Base-by-base conservation (phyloP, 1,140 invertebrate species). In the Drosophila willistoni region DNA sequence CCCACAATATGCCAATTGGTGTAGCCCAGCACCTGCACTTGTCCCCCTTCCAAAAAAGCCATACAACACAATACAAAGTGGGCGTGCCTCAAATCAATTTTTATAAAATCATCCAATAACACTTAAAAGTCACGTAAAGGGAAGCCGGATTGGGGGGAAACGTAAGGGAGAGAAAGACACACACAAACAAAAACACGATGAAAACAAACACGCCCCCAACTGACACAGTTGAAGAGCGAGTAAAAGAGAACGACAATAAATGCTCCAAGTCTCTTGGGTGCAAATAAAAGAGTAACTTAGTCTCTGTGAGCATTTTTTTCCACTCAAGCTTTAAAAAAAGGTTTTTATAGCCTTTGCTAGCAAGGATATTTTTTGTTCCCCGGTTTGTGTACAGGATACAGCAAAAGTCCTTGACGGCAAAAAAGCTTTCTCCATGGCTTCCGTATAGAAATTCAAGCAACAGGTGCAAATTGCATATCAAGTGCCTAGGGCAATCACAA, bases 51-150 rank as follows among this genome's bases (percentile, higher is more conserved):
- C 9, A 9, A 9, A 41, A n/a, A n/a, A 41, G 19, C 42, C 25
- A 36, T 13, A 7, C 33, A 36, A 12, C 29, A 19, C 56, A 71
- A 65, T 65, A 56, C 33, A 54, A 69, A 85, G 67, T 65, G 79
- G 82, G 82, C 82, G 82, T 87, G 72, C 64, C 76, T 73, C 72
- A 71, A 86, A 86, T 87, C 82, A 86, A 86, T 86, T 86, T 86
- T 74, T 83, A 87, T 86, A 71, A 86, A 86, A 86, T 87, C 82
- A 87, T 82, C 83, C 83, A 86, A 87, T 83, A 87, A 86, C 76
- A 87, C 83, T 83, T 87, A 87, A 86, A 82, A 68, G 56, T 62
- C 70, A 64, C 42, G 56, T 25, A 13, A 51, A 51, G 44, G 17
- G 17, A 12, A 14, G 7, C 17, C 29, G 17, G 3, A 0, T 12